Percentiles rank a stretch among this genome's conserved stretches.
These are phyloP conservation scores for Onychostoma macrolepis DNA, from an alignment of 2,113 vertebrate species.

Conservation along the genomic window DNA sequence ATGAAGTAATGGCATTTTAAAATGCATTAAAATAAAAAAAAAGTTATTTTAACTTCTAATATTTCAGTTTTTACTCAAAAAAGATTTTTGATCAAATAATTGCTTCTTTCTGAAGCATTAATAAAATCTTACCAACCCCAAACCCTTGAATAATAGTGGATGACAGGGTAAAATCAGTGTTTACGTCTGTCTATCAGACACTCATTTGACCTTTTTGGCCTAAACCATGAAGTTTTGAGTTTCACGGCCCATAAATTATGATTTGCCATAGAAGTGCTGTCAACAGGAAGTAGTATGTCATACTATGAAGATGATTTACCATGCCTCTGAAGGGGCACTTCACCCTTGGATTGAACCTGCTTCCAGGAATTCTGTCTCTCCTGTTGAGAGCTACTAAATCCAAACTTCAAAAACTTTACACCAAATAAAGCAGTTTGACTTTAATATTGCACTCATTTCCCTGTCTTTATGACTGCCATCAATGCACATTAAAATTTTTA, in stretches of 20 bases:
- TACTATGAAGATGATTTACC: conserved; percentile 63
- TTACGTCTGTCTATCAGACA: background rate
- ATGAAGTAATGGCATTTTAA: background rate
- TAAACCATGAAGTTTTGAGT: conserved; percentile 17
- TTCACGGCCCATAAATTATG: conserved; percentile 40
- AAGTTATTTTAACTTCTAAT: background rate
- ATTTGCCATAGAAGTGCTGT: conserved; percentile 56
- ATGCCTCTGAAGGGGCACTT: conserved; percentile 57
- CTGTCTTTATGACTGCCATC: background rate
- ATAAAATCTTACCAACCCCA: background rate
- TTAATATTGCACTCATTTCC: background rate
- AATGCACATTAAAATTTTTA: too few species aligned
- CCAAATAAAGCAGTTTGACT: conserved; percentile 14
- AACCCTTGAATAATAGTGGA: background rate
- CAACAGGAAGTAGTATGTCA: conserved; percentile 57
- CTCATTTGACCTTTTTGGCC: background rate
- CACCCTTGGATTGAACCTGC: conserved; percentile 56
- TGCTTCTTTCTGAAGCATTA: background rate
- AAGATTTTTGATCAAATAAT: background rate
- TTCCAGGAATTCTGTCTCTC: conserved; percentile 73
- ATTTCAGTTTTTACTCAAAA: background rate
- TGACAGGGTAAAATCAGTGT: conserved; percentile 25
- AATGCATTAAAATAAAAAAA: background rate
- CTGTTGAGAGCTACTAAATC: conserved; percentile 55
- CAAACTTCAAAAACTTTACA: conserved; percentile 7